Evolutionary conservation across 2,888 invertebrate genomes (phyloP), one percentile per base, ranked within the genome.

Genomic region (Xestoiulus laeticollis): DNA sequence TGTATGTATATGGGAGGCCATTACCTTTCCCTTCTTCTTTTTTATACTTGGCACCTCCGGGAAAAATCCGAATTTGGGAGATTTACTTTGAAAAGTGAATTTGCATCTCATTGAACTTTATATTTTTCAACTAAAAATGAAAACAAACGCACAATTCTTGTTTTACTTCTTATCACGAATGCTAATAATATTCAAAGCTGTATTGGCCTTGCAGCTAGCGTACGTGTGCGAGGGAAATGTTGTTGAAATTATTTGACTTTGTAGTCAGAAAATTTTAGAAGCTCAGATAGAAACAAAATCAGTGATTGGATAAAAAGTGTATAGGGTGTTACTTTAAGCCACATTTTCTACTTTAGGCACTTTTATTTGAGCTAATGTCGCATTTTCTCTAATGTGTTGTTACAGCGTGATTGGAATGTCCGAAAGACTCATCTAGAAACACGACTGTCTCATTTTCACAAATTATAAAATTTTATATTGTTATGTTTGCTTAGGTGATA

Each of bases 91-190:
- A 78, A 78, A 78, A 78, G 78, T 78, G 78, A 78, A 78, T 78
- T 78, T 78, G 30, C 78, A 78, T 78, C 78, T 78, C 30, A 26
- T 78, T 78, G 78, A 78, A 78, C 78, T 78, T 30, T 16, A 78
- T 30, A 78, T 78, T 78, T n/a, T 78, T 78, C 78, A 30, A 78
- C 78, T 78, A 26, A 78, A 78, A 78, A 78, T 78, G 78, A 78
- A 78, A 78, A 78, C 78, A 78, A 78, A 78, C 78, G 78, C 30
- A 14, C 14, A 14, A 78, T 30, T 78, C 78, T 30, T 26, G 78
- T 30, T 78, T 78, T 30, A 30, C 78, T 78, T 26, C 26, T 38
- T 12, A 78, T 78, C 78, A 78, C 30, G 30, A 30, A 30, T 30
- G 78, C 6, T 30, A 78, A 78, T 78, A 30, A 26, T 78, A 78